Evolutionary conservation across 2,797 vertebrate species (phyloP).

Genomic region (Artibeus lituratus): DNA sequence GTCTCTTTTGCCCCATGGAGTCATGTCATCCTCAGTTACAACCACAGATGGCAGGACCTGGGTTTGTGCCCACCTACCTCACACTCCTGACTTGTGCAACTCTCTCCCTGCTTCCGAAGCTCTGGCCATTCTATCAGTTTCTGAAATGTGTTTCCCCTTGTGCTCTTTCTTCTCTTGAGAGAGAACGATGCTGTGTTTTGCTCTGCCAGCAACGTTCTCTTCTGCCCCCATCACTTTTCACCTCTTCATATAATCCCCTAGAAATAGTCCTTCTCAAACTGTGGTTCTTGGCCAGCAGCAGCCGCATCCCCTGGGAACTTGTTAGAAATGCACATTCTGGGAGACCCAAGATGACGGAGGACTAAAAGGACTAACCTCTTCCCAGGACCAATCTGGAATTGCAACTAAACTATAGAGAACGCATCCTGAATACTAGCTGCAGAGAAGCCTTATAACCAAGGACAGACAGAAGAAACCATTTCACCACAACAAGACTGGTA

Average conservation of each 20-base stretch:
- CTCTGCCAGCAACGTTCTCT: background rate
- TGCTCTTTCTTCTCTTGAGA: background rate
- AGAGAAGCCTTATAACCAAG: too few relatives aligned
- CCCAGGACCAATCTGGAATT: too few relatives aligned
- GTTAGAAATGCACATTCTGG: background rate
- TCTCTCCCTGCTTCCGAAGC: background rate
- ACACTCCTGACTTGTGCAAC: rapidly evolving
- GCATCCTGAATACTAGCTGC: too few relatives aligned
- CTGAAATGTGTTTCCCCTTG: background rate
- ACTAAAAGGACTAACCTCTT: too few relatives aligned
- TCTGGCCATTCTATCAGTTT: background rate
- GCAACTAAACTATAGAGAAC: too few relatives aligned
- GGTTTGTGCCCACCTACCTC: background rate
- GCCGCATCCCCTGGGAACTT: background rate
- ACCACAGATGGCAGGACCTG: background rate
- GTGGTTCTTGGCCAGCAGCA: background rate
- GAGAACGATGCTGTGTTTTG: background rate
- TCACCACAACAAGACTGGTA: too few relatives aligned
- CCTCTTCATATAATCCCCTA: too few relatives aligned
- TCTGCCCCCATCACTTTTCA: background rate
- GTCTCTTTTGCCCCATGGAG: background rate
- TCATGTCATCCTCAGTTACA: background rate
- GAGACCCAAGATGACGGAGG: too few relatives aligned
- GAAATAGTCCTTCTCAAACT: background rate
- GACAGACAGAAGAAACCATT: too few relatives aligned